Percentiles rank a stretch among this genome's conserved stretches.
Conservation (phyloP, 2,113 vertebrate species). For the Aptenodytes forsteri region DNA sequence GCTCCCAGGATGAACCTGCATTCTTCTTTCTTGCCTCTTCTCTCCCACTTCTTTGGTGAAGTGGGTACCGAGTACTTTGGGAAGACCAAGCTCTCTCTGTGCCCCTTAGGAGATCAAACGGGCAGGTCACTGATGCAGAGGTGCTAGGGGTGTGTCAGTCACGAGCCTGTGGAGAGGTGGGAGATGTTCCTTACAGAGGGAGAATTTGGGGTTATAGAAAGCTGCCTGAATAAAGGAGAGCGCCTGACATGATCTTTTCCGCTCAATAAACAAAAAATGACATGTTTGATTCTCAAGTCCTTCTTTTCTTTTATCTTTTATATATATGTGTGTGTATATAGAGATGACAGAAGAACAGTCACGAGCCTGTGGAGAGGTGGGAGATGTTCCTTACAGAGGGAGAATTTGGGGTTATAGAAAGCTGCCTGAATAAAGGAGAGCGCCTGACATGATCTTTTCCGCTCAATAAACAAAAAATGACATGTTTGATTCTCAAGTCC, state of each 20-base stretch:
- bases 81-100: background rate
- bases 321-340: fast-evolving
- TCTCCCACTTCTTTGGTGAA: background rate
- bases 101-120: fast-evolving
- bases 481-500: background rate
- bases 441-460: background rate
- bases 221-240: background rate
- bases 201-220: background rate
- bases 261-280: background rate
- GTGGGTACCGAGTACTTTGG: fast-evolving
- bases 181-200: background rate
- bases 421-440: background rate
- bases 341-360: too few species aligned
- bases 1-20: background rate
- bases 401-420: background rate
- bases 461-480: background rate
- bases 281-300: background rate
- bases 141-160: fast-evolving
- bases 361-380: background rate
- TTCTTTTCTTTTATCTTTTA: background rate
- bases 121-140: background rate
- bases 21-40: too few species aligned
- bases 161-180: background rate
- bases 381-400: background rate
- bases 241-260: background rate